Base-by-base conservation (phyloP, 2,113 vertebrate genomes). In the Gavialis gangeticus region DNA sequence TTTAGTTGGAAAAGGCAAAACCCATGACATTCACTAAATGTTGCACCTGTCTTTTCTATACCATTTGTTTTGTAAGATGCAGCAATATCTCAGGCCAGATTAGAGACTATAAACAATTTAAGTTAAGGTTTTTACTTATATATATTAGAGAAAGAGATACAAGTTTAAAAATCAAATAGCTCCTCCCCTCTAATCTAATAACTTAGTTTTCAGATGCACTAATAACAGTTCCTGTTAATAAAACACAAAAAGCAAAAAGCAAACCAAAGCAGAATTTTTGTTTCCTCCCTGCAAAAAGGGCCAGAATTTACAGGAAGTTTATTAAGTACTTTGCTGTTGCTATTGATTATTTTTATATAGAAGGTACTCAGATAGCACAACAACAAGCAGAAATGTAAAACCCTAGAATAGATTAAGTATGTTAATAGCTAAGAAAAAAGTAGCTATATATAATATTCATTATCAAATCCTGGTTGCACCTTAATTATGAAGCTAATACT, bases 301-400 rank as follows among this genome's bases (percentile, higher is more conserved):
- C 85, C 27, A 22, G 55, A 37, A 60, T 82, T 24, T 21, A 83
- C 37, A 34, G 73, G 64, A 84, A 69, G 59, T 85, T 87, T 5
- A 55, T 85, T 55, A 84, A 46, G 8, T 24, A 37, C 30, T 19
- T 28, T 81, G 25, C 14, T 96, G 55, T 55, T 91, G 10, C 89
- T 79, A 57, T 84, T 84, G 90, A 14, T 92, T 34, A 16, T 81
- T 92, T 94, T 92, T 59, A 82, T 84, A 89, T 77, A 87, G 69
- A 75, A 90, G 37, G 76, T 13, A 1, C 56, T 87, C 85, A 79
- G 9, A 12, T 93, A 81, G 24, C 87, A 19, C 81, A 18, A 5
- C 57, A 83, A 56, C 81, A 90, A 28, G 46, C 62, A 82, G 56
- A 73, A 37, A 54, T 83, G 73, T 79, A n/a, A 94, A 93, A 55